These are phyloP conservation scores for Glaucidium brasilianum DNA, from an alignment of 2,113 vertebrate species.

Conservation along the genomic window DNA sequence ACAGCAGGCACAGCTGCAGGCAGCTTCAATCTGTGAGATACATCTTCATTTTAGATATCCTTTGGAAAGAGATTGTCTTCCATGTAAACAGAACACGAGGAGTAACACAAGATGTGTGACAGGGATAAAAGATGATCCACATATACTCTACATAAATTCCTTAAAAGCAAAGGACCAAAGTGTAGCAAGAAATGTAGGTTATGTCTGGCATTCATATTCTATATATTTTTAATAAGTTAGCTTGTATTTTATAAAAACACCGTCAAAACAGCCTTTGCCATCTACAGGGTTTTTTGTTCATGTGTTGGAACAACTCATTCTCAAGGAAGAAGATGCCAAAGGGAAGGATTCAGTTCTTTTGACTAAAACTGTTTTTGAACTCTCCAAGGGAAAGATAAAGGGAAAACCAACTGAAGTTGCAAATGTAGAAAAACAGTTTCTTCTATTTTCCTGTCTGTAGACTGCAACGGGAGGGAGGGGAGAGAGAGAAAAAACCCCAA, in stretches of 20 bases:
- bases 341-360: background rate
- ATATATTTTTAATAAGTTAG: background rate
- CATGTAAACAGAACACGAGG: background rate
- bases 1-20: constrained; percentile 9
- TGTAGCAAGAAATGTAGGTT: background rate
- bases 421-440: background rate
- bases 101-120: background rate
- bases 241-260: background rate
- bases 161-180: background rate
- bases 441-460: background rate
- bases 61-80: background rate
- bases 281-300: rapidly evolving
- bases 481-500: background rate
- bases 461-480: too few species aligned
- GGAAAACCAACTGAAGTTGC: background rate
- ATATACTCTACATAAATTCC: background rate
- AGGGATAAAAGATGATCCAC: background rate
- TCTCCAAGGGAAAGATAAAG: background rate
- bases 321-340: background rate
- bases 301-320: background rate
- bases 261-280: background rate
- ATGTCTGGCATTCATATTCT: background rate
- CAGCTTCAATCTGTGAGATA: background rate
- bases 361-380: background rate
- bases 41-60: background rate